Conservation (phyloP, 2,888 invertebrate genomes). For the Gymnoscelis rufifasciata region DNA sequence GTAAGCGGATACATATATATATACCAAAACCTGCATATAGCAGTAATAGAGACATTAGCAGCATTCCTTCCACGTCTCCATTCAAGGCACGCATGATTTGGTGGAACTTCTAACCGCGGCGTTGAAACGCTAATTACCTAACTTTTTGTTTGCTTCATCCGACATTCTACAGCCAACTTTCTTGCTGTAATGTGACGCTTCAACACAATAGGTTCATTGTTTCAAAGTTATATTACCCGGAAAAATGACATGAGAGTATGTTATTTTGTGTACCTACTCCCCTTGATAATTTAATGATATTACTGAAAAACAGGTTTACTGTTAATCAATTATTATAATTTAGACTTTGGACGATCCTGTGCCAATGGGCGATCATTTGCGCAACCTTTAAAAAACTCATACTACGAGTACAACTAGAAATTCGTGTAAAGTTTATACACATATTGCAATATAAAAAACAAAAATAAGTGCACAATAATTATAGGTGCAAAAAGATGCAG, state of each 20-base stretch:
- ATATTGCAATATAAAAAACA: no score
- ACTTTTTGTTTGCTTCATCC: slow-evolving; percentile 50
- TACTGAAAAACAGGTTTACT: no score
- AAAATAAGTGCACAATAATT: no score
- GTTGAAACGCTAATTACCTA: slow-evolving; percentile 52
- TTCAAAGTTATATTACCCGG: background rate
- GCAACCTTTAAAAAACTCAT: no score
- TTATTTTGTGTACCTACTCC: background rate
- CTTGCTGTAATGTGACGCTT: slow-evolving; percentile 32
- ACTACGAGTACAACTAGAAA: no score
- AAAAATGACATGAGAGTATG: background rate
- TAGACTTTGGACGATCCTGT: no score
- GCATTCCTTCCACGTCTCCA: slow-evolving; percentile 24
- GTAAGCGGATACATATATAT: no score
- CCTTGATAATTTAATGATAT: no score
- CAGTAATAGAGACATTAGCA: background rate
- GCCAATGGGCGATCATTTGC: no score
- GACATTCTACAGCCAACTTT: slow-evolving; percentile 34
- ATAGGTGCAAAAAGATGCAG: no score
- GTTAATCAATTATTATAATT: no score
- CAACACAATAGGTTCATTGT: slow-evolving; percentile 16
- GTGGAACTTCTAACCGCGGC: slow-evolving; percentile 39
- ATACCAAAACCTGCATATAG: background rate
- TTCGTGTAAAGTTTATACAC: no score
- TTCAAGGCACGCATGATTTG: slow-evolving; percentile 40